Percentiles rank a stretch among this genome's conserved stretches.
Conservation (phyloP, 2,797 vertebrate species). For the Heteromormyrus szaboi region DNA sequence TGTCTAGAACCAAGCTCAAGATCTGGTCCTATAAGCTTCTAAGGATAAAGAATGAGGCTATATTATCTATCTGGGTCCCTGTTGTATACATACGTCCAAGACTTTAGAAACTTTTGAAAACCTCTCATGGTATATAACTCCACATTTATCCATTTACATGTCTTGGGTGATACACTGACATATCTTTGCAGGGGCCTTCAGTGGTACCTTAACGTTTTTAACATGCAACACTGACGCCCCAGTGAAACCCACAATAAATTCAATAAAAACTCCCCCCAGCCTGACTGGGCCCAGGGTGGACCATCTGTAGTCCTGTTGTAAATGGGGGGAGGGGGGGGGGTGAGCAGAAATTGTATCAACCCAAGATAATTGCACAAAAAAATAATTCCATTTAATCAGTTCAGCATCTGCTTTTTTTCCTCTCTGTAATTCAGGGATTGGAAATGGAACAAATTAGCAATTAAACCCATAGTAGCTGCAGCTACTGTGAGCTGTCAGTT, state of each 20-base stretch:
- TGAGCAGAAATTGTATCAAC: neutral
- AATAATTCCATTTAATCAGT: constrained; percentile 2
- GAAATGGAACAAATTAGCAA: constrained; percentile 1
- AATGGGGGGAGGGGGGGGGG: neutral
- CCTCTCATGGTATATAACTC: neutral
- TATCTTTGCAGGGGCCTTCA: neutral
- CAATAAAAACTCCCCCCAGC: neutral
- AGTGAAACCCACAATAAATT: neutral
- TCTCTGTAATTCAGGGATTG: neutral
- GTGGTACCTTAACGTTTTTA: neutral
- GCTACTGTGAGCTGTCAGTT: neutral
- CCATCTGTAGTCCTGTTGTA: neutral
- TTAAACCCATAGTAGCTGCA: neutral
- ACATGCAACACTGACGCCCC: neutral
- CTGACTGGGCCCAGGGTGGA: neutral
- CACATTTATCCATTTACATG: neutral
- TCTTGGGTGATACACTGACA: neutral
- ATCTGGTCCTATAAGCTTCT: neutral
- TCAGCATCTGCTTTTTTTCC: neutral
- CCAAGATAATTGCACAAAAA: neutral
- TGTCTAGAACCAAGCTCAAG: neutral
- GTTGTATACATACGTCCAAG: neutral
- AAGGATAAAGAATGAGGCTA: neutral
- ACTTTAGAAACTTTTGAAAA: neutral
- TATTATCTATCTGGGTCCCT: neutral